Percentiles rank a stretch among this genome's conserved stretches.
Conservation (phyloP, 2,113 vertebrate genomes). For the Myotis yumanensis region DNA sequence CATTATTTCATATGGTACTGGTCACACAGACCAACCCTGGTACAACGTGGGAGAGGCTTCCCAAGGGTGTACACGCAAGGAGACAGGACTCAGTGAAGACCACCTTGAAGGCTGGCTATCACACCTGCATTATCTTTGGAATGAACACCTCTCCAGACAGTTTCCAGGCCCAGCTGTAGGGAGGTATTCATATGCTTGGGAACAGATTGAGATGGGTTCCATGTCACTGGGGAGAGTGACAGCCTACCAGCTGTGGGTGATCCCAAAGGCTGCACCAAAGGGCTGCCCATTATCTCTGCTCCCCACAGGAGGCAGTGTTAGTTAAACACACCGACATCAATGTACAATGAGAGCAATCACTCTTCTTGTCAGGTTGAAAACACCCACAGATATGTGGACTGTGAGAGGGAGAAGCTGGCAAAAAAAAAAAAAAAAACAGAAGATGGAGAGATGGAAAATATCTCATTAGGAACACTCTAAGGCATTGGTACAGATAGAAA, state of each 20-base stretch:
- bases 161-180: not conserved
- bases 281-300: fast-evolving
- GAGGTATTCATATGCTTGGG: not conserved
- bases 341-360: not conserved
- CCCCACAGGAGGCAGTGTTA: fast-evolving
- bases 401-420: not conserved
- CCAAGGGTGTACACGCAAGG: not conserved
- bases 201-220: not conserved
- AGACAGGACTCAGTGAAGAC: fast-evolving
- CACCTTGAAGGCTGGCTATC: not conserved
- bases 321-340: too few relatives aligned
- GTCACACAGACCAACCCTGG: not conserved
- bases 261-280: too few relatives aligned
- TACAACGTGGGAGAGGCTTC: not conserved
- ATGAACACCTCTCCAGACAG: not conserved
- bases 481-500: fast-evolving
- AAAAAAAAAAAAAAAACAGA: too few relatives aligned
- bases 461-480: not conserved
- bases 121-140: too few relatives aligned
- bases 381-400: fast-evolving
- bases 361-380: not conserved
- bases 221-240: fast-evolving
- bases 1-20: not conserved
- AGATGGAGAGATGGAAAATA: not conserved
- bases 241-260: not conserved